Evolutionary conservation across 1,140 invertebrate genomes (phyloP).

Genomic region (Oppia nitens): DNA sequence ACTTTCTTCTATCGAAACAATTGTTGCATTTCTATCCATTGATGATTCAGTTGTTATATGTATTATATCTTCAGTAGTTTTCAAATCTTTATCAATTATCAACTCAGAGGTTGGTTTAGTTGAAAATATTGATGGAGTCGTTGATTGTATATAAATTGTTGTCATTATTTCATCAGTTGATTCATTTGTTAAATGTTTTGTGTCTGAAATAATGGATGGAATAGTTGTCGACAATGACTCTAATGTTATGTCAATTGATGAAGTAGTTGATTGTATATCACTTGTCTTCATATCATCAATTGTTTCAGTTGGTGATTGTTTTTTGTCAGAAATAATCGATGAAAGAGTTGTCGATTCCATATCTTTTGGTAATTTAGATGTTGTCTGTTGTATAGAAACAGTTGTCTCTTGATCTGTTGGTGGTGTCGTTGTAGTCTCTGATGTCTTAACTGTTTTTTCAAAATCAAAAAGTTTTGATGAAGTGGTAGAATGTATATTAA

Average conservation of each 20-base stretch:
- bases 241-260: background rate
- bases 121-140: slow-evolving; percentile 12
- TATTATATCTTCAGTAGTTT: background rate
- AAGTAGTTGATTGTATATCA: background rate
- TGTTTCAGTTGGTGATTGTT: too few species aligned
- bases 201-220: slow-evolving; percentile 1
- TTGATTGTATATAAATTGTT: background rate
- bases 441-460: too few species aligned
- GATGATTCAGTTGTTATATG: background rate
- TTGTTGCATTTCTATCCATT: too few species aligned
- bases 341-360: background rate
- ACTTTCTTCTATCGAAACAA: slow-evolving; percentile 1
- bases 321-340: too few species aligned
- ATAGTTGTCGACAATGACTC: background rate
- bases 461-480: background rate
- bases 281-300: background rate
- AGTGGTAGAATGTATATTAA: background rate
- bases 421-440: background rate
- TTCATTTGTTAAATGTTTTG: background rate
- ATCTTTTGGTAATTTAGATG: background rate
- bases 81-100: background rate
- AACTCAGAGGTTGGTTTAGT: slow-evolving; percentile 20
- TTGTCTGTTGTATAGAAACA: background rate
- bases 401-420: background rate
- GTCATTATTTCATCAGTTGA: background rate